These are phyloP conservation scores for Ptychodera flava DNA, from an alignment of 35 echinoderm and acorn worm genomes.

Conservation along the genomic window DNA sequence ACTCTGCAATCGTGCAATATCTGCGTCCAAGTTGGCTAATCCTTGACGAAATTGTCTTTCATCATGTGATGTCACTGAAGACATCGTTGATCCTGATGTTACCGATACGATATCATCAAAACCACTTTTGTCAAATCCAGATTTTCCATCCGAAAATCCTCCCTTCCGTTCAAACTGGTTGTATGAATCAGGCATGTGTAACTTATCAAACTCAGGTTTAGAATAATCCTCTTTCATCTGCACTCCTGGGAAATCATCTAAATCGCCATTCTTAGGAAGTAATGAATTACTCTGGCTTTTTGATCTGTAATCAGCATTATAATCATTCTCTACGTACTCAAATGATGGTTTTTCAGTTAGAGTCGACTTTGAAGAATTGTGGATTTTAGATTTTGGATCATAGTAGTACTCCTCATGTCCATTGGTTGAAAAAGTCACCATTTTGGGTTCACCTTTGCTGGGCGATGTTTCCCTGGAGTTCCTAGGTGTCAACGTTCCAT, in stretches of 20 bases:
- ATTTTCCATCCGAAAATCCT: no score
- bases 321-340: no score
- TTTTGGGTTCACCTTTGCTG: neutral
- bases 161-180: no score
- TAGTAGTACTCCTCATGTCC: neutral
- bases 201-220: no score
- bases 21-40: slow-evolving; percentile 2
- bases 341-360: neutral
- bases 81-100: neutral
- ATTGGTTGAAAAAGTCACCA: neutral
- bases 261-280: no score
- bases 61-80: slow-evolving; percentile 16
- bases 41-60: slow-evolving; percentile 10
- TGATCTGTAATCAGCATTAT: no score
- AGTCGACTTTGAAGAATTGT: neutral
- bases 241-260: no score
- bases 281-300: no score
- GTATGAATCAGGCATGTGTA: no score
- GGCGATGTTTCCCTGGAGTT: neutral
- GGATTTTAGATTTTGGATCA: neutral
- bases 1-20: neutral
- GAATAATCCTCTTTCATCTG: no score
- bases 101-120: neutral
- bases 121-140: no score
- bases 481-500: neutral